Base-by-base conservation (phyloP, 2,797 vertebrate species). In the Alca torda region DNA sequence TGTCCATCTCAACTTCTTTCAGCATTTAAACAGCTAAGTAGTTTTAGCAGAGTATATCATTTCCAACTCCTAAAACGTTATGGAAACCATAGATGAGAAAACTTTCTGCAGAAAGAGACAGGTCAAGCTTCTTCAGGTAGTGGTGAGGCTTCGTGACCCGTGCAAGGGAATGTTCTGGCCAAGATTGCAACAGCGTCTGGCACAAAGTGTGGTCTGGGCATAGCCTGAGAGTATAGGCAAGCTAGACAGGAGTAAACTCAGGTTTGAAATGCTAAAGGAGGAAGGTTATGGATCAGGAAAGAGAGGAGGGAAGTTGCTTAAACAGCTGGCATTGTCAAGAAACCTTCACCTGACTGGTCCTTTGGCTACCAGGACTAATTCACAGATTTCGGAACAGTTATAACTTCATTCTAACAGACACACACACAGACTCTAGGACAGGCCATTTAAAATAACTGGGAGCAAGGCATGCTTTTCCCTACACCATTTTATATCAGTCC, bases 361-460 rank as follows among this genome's bases (percentile, higher is more conserved):
- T 84, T 67, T 57, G 53, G 10, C 31, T 65, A 76, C 13, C 11
- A 65, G 33, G 3, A 79, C 8, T 70, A 79, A 61, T 46, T 45
- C 35, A 59, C 4, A 11, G 35, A 21, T 90, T 79, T 51, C 46
- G 26, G 35, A 84, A 61, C 8, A 31, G 15, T 13, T 46, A 33
- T 72, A 51, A 51, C 26, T 75, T 45, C 13, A 24, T 61, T 75
- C 57, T 72, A 48, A 61, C 13, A 72, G 15, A 28, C 37, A n/a
- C 0, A 1, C 0, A 1, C 9, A 11, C 37, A 76, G 13, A 61
- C 37, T 63, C 26, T 46, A 72, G 26, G 43, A 50, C 9, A 80
- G 26, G 54, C 10, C 20, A 48, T 28, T 80, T 48, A 72, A 80
- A 76, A 69, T 72, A 67, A 56, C 14, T 53, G 13, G 61, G 30